phyloP scores from a whole-genome alignment of 2,797 vertebrate genomes.

The Eospalax fontanierii region DNA sequence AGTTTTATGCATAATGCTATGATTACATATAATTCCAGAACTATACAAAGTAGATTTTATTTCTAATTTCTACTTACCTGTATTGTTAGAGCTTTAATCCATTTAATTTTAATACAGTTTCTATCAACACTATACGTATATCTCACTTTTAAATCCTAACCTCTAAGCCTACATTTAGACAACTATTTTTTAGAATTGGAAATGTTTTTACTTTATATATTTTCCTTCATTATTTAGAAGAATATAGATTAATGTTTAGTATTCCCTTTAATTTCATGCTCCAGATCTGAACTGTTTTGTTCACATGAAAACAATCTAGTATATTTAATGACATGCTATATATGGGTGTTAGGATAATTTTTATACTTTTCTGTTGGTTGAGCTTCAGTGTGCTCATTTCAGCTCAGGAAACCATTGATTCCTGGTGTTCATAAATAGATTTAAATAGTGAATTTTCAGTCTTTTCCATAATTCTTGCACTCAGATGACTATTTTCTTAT shows the following conservation, averaged over 20 bases:
- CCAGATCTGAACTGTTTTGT: slow-evolving; percentile 44
- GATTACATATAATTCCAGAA: not conserved
- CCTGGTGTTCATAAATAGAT: slow-evolving; percentile 35
- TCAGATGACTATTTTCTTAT: slow-evolving; percentile 50
- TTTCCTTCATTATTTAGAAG: slow-evolving; percentile 58
- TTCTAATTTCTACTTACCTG: slow-evolving; percentile 41
- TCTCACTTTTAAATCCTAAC: slow-evolving; percentile 40
- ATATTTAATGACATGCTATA: not conserved
- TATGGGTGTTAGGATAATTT: not conserved
- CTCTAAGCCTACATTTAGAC: not conserved
- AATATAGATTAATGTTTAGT: slow-evolving; percentile 15
- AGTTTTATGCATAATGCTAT: not conserved
- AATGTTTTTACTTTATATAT: slow-evolving; percentile 16
- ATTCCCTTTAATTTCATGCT: slow-evolving; percentile 40
- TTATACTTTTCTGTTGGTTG: slow-evolving; percentile 34
- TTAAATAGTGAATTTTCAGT: slow-evolving; percentile 43
- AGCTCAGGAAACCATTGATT: too few species aligned
- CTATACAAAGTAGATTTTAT: slow-evolving; percentile 23
- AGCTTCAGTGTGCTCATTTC: slow-evolving; percentile 43
- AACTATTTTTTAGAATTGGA: not conserved
- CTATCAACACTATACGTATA: slow-evolving; percentile 16
- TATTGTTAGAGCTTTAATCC: not conserved
- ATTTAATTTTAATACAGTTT: slow-evolving; percentile 52
- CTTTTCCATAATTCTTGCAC: slow-evolving; percentile 54
- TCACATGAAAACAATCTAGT: not conserved